Base-by-base conservation (phyloP, 2,113 vertebrate species). In the Mobula birostris region DNA sequence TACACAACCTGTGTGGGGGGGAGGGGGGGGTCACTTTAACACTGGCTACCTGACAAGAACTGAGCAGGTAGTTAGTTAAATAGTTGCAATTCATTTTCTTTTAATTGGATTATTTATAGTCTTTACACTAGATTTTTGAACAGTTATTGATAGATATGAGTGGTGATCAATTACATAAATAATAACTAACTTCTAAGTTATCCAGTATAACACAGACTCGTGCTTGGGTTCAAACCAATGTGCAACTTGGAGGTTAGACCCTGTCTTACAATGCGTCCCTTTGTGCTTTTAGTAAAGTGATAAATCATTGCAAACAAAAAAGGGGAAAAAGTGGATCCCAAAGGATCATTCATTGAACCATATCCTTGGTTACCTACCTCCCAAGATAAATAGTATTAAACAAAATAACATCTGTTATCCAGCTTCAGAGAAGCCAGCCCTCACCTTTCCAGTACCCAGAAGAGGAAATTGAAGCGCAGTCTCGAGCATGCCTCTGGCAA, bases 331-430 rank as follows among this genome's bases (percentile, higher is more conserved):
- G 91, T 56, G 40, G 68, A 93, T 72, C 91, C 91, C 91, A 93
- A 74, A 93, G 91, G 91, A 74, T 48, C 91, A 56, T 93, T 70
- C 70, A 74, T 74, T 93, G 68, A 93, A 93, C 91, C 70, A 93
- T 93, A 74, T 93, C 70, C 70, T 93, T 93, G 91, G 70, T 93
- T 74, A 74, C 91, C 24, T 76, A 56, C 91, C 91, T 72, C 40
- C 68, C 68, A 93, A 74, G 91, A 93, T 72, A 74, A 40, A 74
- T 72, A 93, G 40, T 93, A 72, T 74, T 40, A 27, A 74, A 74
- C 91, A 93, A 74, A 93, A 93, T 74, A 93, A 93, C 91, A 93
- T 93, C 91, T 93, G 91, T 74, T 93, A 74, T 29, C 68, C 68
- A 56, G 70, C 91, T 56, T 76, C 68, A 74, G 68, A 93, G 70